Evolutionary conservation across 2,888 invertebrate genomes (phyloP).

Genomic region (Philonicus albiceps): DNA sequence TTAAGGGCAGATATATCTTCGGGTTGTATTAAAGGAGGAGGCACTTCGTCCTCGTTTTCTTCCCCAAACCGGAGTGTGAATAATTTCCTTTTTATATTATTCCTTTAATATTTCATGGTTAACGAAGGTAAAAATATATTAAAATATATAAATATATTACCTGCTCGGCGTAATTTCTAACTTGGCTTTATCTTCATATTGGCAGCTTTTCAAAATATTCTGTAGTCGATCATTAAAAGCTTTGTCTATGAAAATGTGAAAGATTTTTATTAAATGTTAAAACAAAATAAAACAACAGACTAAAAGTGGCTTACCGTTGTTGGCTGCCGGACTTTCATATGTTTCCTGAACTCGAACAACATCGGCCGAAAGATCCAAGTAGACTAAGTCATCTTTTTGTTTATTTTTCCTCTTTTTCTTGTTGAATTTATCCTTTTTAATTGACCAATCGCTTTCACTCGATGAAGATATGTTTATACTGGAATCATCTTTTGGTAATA

Average conservation of each 20-base stretch:
- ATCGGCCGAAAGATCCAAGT: conserved; percentile 57
- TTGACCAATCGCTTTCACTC: background rate
- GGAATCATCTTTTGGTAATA: background rate
- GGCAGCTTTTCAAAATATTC: conserved; percentile 55
- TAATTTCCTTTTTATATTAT: conserved; percentile 55
- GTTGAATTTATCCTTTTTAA: background rate
- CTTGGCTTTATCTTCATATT: conserved; percentile 53
- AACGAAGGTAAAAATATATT: background rate
- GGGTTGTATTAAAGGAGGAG: background rate
- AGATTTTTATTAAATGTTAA: background rate
- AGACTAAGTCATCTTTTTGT: conserved; percentile 53
- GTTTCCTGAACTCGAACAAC: conserved; percentile 55
- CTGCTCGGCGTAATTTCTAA: conserved; percentile 53
- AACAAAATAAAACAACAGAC: no score
- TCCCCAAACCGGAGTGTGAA: conserved; percentile 57
- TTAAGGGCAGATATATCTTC: background rate
- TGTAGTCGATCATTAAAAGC: conserved; percentile 53
- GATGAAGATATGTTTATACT: background rate
- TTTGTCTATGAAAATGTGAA: conserved; percentile 50
- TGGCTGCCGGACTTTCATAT: conserved; percentile 51
- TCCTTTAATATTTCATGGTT: background rate
- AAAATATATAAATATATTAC: background rate
- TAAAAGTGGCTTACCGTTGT: conserved; percentile 50
- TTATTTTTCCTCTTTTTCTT: conserved; percentile 9
- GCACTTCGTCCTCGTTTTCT: conserved; percentile 51